Percentiles rank a stretch among this genome's conserved stretches.
Conservation (phyloP, 2,113 vertebrate genomes). For the Peromyscus polionotus region DNA sequence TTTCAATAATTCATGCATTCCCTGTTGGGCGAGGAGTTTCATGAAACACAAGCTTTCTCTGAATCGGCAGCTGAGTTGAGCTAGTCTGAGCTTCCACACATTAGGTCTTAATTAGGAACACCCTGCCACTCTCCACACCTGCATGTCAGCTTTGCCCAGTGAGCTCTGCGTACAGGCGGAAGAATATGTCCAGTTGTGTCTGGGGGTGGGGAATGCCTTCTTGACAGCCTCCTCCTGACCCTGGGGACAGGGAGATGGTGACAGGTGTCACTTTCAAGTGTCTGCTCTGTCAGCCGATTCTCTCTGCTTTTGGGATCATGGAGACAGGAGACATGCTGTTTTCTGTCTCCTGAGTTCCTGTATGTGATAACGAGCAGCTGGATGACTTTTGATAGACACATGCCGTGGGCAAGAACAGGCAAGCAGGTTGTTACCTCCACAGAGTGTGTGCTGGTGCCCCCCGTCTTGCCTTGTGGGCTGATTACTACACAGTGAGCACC, state of each 20-base stretch:
- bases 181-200: not conserved
- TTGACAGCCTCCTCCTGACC: not conserved
- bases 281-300: not conserved
- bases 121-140: accelerated
- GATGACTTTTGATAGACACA: not conserved
- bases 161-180: not conserved
- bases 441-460: not conserved
- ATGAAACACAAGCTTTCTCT: constrained; percentile 51
- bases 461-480: not conserved
- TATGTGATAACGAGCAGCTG: not conserved
- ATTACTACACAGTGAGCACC: not conserved
- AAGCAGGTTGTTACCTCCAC: accelerated
- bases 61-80: constrained; percentile 44
- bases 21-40: not conserved
- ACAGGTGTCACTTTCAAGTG: not conserved
- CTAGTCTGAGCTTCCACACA: not conserved
- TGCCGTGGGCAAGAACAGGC: not conserved
- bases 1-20: constrained; percentile 76
- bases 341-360: not conserved
- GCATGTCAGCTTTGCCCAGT: not conserved
- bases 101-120: constrained; percentile 58
- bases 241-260: not conserved
- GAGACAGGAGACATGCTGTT: not conserved
- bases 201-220: not conserved
- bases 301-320: not conserved